Evolutionary conservation across 2,888 invertebrate genomes (phyloP).

Genomic region (Vandiemenella viatica): DNA sequence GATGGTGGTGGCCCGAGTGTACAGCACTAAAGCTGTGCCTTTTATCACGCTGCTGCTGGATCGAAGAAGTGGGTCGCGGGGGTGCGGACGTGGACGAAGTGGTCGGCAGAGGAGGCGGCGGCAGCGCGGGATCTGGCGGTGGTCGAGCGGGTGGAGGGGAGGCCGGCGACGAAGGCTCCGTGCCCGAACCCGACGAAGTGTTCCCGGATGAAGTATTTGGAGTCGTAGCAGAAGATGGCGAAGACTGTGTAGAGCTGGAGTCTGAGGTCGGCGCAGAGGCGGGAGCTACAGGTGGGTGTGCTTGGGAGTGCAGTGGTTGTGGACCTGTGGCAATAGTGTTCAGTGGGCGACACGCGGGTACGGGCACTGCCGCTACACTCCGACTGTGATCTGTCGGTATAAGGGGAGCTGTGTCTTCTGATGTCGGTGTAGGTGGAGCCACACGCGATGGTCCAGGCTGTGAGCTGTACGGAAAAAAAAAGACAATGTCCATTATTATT

Average conservation of each 20-base stretch:
- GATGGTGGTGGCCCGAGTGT: slow-evolving; percentile 29
- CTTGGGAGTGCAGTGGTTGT: slow-evolving; percentile 1
- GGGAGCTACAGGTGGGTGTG: not conserved
- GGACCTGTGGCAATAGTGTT: slow-evolving; percentile 21
- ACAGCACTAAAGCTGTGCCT: slow-evolving; percentile 40
- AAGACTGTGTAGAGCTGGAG: slow-evolving; percentile 53
- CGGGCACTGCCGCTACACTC: not conserved
- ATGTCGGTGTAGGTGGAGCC: slow-evolving; percentile 59
- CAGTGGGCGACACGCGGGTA: slow-evolving; percentile 19
- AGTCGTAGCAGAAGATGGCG: slow-evolving; percentile 41
- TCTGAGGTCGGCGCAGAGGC: slow-evolving; percentile 32
- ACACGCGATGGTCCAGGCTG: slow-evolving; percentile 46
- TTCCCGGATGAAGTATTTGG: slow-evolving; percentile 25
- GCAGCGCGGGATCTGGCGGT: slow-evolving; percentile 24
- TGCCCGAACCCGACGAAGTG: slow-evolving; percentile 46
- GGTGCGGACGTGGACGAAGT: slow-evolving; percentile 6
- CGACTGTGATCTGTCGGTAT: slow-evolving; percentile 32
- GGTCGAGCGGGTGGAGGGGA: slow-evolving; percentile 42
- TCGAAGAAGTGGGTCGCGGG: slow-evolving; percentile 2
- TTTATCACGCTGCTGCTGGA: slow-evolving; percentile 30
- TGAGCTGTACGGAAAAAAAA: slow-evolving; percentile 27
- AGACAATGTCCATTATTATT: no score
- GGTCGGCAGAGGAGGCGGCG: slow-evolving; percentile 10
- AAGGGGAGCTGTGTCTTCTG: slow-evolving; percentile 41
- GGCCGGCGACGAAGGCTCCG: slow-evolving; percentile 57